Percentiles rank a stretch among this genome's conserved stretches.
These are phyloP conservation scores for Polietes domitor DNA, from an alignment of 2,888 invertebrate genomes.

Conservation along the genomic window DNA sequence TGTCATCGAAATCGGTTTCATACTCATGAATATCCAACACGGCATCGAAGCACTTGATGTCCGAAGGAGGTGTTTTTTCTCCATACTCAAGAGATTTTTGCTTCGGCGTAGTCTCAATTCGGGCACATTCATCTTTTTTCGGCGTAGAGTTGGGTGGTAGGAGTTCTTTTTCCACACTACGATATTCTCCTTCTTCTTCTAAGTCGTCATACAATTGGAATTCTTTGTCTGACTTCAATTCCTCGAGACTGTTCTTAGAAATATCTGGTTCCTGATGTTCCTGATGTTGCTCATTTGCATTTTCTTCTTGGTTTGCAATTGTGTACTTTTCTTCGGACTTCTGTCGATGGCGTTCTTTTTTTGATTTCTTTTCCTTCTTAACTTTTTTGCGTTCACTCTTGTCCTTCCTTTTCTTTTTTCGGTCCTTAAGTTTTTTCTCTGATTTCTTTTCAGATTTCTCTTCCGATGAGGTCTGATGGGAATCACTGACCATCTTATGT, in stretches of 20 bases:
- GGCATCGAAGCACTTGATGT: slow-evolving; percentile 75
- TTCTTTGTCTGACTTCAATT: slow-evolving; percentile 10
- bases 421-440: slow-evolving; percentile 71
- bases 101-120: slow-evolving; percentile 29
- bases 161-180: slow-evolving; percentile 37
- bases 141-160: slow-evolving; percentile 22
- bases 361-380: slow-evolving; percentile 72
- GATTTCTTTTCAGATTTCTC: slow-evolving; percentile 62
- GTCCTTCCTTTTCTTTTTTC: slow-evolving; percentile 73
- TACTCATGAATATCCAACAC: slow-evolving; percentile 76
- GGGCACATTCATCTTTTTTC: slow-evolving; percentile 34
- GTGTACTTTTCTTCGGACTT: slow-evolving; percentile 56
- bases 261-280: slow-evolving; percentile 62
- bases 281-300: slow-evolving; percentile 45
- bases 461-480: slow-evolving; percentile 58
- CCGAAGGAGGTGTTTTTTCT: slow-evolving; percentile 56
- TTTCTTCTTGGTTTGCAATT: slow-evolving; percentile 45
- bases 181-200: slow-evolving; percentile 36
- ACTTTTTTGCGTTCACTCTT: slow-evolving; percentile 71
- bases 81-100: slow-evolving; percentile 25
- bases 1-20: slow-evolving; percentile 73
- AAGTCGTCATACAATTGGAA: slow-evolving; percentile 17
- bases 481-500: slow-evolving; percentile 51
- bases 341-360: slow-evolving; percentile 62
- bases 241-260: slow-evolving; percentile 50